Percentiles rank a stretch among this genome's conserved stretches.
Conservation (phyloP, 2,888 invertebrate genomes). For the Keiferia lycopersicella region DNA sequence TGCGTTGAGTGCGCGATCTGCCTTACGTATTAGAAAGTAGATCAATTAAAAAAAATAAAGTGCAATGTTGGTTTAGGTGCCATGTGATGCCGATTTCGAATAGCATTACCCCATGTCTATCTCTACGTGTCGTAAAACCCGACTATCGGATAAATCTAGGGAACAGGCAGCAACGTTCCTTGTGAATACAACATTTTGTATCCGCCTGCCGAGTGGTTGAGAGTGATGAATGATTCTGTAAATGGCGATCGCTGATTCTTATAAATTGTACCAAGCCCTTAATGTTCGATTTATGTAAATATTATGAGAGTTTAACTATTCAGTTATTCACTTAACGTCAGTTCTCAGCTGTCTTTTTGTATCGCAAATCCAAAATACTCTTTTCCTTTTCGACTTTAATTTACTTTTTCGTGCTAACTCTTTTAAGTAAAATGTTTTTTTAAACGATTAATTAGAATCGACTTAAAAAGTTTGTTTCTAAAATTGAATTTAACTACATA, state of each 20-base stretch:
- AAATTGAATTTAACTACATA: constrained; percentile 49
- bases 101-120: too few species aligned
- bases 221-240: too few species aligned
- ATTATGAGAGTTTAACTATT: constrained; percentile 79
- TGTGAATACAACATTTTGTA: too few species aligned
- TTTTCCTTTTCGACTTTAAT: constrained; percentile 48
- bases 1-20: too few species aligned
- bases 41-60: too few species aligned
- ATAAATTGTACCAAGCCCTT: constrained; percentile 54
- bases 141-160: too few species aligned
- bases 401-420: constrained; percentile 46
- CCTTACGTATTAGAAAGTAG: too few species aligned
- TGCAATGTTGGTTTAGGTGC: too few species aligned
- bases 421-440: constrained; percentile 59
- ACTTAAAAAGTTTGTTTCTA: constrained; percentile 47
- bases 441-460: constrained; percentile 59
- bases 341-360: constrained; percentile 70
- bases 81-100: too few species aligned
- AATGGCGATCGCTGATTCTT: constrained; percentile 41
- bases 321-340: constrained; percentile 78
- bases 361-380: constrained; percentile 57
- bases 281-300: constrained; percentile 79
- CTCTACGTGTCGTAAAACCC: too few species aligned
- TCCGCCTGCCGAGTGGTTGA: too few species aligned
- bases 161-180: too few species aligned